These are phyloP conservation scores for Mirza zaza DNA, from an alignment of 2,113 vertebrate genomes.

Conservation along the genomic window DNA sequence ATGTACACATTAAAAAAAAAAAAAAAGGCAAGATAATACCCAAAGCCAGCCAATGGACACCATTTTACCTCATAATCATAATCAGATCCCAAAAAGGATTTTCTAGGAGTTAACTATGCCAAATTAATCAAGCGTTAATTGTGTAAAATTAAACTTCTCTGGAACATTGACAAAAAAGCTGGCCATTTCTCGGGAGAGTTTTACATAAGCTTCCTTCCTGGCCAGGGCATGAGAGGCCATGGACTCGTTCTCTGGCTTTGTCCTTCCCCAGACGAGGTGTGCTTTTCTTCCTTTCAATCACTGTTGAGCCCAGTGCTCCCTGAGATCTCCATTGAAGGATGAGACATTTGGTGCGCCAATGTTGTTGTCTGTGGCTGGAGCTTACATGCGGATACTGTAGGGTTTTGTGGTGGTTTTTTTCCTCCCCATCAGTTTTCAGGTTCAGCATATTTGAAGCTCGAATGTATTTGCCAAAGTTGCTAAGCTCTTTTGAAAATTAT, in stretches of 20 bases:
- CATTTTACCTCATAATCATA: neutral
- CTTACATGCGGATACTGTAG: neutral
- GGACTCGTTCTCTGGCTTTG: rapidly evolving
- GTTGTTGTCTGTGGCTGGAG: neutral
- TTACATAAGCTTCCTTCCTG: neutral
- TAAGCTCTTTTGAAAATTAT: slow-evolving; percentile 52
- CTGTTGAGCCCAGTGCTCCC: neutral
- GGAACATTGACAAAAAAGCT: neutral
- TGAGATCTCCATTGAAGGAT: neutral
- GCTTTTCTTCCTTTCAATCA: neutral
- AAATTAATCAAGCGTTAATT: neutral
- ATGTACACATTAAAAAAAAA: neutral
- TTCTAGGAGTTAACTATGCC: neutral
- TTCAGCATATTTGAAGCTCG: neutral
- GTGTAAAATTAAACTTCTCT: neutral
- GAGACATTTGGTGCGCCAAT: neutral
- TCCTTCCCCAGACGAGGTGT: neutral
- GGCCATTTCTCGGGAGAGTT: neutral
- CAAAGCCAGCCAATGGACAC: neutral
- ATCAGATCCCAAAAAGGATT: neutral
- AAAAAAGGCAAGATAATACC: neutral
- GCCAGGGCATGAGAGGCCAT: rapidly evolving
- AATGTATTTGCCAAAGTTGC: slow-evolving; percentile 21
- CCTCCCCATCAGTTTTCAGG: neutral
- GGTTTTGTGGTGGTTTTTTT: neutral